Percentiles rank a stretch among this genome's conserved stretches.
Conservation (phyloP, 2,888 invertebrate genomes). For the Parnassius mnemosyne region DNA sequence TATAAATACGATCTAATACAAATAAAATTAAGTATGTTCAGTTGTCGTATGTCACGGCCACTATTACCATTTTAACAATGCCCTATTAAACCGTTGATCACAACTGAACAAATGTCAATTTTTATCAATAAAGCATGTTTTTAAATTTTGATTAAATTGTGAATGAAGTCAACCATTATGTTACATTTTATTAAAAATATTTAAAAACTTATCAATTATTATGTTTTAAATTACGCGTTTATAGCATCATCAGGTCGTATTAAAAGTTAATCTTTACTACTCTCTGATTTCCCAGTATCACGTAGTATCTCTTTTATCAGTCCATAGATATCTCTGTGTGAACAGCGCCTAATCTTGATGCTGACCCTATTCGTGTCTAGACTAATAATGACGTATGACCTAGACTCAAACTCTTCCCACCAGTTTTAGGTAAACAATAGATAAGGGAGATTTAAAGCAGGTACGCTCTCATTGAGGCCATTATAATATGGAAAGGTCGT, state of each 20-base stretch:
- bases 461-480: constrained; percentile 44
- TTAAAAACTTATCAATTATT: neutral
- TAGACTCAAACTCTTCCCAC: constrained; percentile 57
- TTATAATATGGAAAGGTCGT: constrained; percentile 29
- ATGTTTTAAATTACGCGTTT: neutral
- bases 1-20: no score
- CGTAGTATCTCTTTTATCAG: constrained; percentile 45
- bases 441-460: constrained; percentile 59
- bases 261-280: constrained; percentile 61
- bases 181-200: no score
- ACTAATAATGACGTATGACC: constrained; percentile 70
- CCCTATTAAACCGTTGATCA: no score
- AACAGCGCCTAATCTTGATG: constrained; percentile 60
- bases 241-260: constrained; percentile 39
- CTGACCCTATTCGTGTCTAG: constrained; percentile 66
- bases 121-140: no score
- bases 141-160: no score
- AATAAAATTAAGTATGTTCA: no score
- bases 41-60: no score
- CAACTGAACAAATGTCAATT: no score
- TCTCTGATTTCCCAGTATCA: constrained; percentile 57
- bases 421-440: constrained; percentile 57
- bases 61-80: no score
- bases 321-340: constrained; percentile 52
- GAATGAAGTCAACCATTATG: no score